A percentile compares a stretch with the other conserved stretches of the same genome.
phyloP scores from a whole-genome alignment of 2,888 invertebrate species.

The Sisyra nigra region DNA sequence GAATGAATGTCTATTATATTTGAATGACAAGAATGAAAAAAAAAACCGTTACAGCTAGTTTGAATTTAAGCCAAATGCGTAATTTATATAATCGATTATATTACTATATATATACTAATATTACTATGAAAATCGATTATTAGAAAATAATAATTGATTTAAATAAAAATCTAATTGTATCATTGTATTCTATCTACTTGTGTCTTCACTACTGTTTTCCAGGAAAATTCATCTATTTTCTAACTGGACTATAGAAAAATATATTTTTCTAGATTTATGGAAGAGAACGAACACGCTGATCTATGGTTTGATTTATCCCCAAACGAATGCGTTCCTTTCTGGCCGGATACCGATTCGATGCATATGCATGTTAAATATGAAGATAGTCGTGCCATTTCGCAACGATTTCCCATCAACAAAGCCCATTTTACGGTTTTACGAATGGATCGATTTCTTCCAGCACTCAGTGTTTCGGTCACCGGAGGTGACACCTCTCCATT shows the following conservation, averaged over 20 bases:
- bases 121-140: too few species aligned
- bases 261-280: conserved; percentile 49
- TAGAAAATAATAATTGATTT: too few species aligned
- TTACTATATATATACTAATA: too few species aligned
- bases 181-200: too few species aligned
- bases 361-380: conserved; percentile 64
- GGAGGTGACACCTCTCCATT: conserved; percentile 61
- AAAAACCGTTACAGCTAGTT: too few species aligned
- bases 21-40: too few species aligned
- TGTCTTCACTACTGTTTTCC: too few species aligned
- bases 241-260: neutral
- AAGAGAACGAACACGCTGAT: conserved; percentile 70
- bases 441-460: conserved; percentile 48
- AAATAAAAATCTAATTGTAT: too few species aligned
- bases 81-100: too few species aligned
- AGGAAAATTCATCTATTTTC: neutral
- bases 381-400: conserved; percentile 59
- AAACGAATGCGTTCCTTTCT: conserved; percentile 55
- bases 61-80: too few species aligned
- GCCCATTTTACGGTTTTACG: conserved; percentile 57
- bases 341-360: conserved; percentile 71
- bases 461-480: conserved; percentile 50
- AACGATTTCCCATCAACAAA: conserved; percentile 55
- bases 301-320: conserved; percentile 63
- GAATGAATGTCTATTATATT: too few species aligned